Percentiles rank a stretch among this genome's conserved stretches.
Evolutionary conservation across 2,888 invertebrate species (phyloP).

Genomic region (Lagria hirta): DNA sequence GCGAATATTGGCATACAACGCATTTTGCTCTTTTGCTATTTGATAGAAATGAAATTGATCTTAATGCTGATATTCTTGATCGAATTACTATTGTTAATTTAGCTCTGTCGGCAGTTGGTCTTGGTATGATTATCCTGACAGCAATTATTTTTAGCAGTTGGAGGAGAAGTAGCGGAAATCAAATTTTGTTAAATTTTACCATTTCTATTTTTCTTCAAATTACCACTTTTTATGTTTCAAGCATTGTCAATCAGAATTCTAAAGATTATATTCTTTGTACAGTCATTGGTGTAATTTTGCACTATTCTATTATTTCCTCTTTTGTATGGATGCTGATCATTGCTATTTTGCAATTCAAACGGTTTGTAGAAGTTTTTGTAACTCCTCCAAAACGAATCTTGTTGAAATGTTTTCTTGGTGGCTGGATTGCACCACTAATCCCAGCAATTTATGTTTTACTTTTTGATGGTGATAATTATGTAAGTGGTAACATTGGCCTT

Average conservation of each 20-base stretch:
- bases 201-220: conserved; percentile 44
- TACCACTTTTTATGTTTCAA: conserved; percentile 45
- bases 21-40: conserved; percentile 55
- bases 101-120: conserved; percentile 56
- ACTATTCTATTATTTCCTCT: conserved; percentile 66
- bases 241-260: conserved; percentile 43
- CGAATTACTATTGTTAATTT: conserved; percentile 59
- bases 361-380: conserved; percentile 65
- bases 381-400: conserved; percentile 53
- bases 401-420: conserved; percentile 64
- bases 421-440: conserved; percentile 62
- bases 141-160: conserved; percentile 61
- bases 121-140: conserved; percentile 57
- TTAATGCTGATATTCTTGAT: conserved; percentile 47
- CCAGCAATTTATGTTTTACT: conserved; percentile 55
- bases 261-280: conserved; percentile 56
- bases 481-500: conserved; percentile 46
- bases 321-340: conserved; percentile 75
- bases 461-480: conserved; percentile 47
- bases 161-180: conserved; percentile 55
- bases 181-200: conserved; percentile 45
- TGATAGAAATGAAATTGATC: not conserved
- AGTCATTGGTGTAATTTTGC: conserved; percentile 61
- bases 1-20: conserved; percentile 60
- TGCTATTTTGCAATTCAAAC: conserved; percentile 66